Conservation (phyloP, 2,113 vertebrate genomes). For the Ia io region DNA sequence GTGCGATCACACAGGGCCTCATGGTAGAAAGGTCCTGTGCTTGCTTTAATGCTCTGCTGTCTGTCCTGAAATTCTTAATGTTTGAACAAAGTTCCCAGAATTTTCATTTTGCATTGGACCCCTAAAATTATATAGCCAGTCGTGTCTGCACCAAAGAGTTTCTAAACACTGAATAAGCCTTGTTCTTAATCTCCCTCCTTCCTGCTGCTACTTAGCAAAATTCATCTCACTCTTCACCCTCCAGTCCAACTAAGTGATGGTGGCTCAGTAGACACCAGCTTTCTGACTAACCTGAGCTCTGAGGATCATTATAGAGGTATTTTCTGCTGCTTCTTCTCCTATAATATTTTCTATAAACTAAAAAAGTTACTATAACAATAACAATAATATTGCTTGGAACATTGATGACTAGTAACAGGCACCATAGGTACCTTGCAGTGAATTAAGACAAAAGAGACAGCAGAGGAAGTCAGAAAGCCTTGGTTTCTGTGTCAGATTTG, state of each 20-base stretch:
- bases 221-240: background rate
- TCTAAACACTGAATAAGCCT: background rate
- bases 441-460: background rate
- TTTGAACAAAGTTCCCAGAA: background rate
- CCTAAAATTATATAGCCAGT: background rate
- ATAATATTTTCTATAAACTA: constrained; percentile 29
- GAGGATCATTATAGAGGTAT: background rate
- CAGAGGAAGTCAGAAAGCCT: background rate
- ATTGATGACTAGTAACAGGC: background rate
- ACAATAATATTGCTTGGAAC: background rate
- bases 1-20: background rate
- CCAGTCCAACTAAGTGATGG: background rate
- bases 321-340: background rate
- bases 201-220: background rate
- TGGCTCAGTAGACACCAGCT: background rate
- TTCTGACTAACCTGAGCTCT: background rate
- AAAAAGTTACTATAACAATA: background rate
- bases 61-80: constrained; percentile 5
- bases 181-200: background rate
- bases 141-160: background rate
- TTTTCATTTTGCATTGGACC: constrained; percentile 11
- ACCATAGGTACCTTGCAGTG: background rate
- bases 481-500: background rate
- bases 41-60: background rate
- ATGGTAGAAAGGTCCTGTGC: background rate